These are phyloP conservation scores for Strix occidentalis DNA, from an alignment of 2,797 vertebrate genomes.

Conservation along the genomic window DNA sequence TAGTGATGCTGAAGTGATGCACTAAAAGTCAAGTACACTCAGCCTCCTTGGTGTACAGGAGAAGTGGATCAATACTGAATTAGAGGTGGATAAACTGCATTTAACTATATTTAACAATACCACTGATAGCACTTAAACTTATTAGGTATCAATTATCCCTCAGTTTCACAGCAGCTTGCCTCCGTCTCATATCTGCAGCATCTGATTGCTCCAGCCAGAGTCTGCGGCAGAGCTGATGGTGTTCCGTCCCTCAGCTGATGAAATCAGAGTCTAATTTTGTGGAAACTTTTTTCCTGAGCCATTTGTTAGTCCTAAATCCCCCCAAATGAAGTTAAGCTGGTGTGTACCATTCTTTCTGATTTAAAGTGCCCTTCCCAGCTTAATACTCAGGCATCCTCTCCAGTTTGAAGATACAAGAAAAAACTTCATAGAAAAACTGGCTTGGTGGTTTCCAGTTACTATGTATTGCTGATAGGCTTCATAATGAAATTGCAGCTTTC, in stretches of 20 bases:
- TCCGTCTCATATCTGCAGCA: neutral
- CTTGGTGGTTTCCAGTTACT: neutral
- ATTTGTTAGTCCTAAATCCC: neutral
- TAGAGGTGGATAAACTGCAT: conserved; percentile 48
- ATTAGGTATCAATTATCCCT: conserved; percentile 30
- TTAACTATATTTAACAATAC: conserved; percentile 61
- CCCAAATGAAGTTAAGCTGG: neutral
- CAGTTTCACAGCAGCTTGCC: neutral
- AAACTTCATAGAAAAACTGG: neutral
- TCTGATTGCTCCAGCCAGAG: neutral
- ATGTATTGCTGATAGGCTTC: neutral
- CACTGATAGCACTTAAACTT: conserved; percentile 53
- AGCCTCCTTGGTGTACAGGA: neutral
- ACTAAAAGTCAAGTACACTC: conserved; percentile 12
- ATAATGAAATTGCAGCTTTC: neutral
- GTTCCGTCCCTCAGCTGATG: neutral
- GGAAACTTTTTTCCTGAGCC: neutral
- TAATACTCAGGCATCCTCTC: neutral
- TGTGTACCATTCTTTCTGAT: neutral
- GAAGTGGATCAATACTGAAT: conserved; percentile 49
- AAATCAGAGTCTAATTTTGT: neutral
- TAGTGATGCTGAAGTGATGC: neutral
- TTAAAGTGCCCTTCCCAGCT: neutral
- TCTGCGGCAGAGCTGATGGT: neutral
- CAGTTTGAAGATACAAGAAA: neutral